These are phyloP conservation scores for Brachionichthys hirsutus DNA, from an alignment of 2,113 vertebrate genomes.

Conservation along the genomic window DNA sequence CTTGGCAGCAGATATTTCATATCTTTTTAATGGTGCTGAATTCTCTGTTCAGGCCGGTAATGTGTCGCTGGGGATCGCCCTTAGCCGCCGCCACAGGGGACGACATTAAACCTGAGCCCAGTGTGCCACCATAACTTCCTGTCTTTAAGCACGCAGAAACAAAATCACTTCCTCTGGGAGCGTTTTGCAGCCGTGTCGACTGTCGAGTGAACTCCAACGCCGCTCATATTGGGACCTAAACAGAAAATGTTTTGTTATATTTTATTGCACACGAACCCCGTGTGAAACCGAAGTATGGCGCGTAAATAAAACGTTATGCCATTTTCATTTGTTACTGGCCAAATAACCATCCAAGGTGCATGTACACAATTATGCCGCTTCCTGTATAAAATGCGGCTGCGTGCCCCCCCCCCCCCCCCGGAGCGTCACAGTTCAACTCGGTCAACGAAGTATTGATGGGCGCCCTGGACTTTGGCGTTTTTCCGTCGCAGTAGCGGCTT, in stretches of 20 bases:
- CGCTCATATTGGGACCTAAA: too few species aligned
- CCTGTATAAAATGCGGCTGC: conserved; percentile 84
- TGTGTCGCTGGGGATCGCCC: conserved; percentile 16
- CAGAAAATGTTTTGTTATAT: conserved; percentile 79
- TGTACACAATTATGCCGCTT: conserved; percentile 87
- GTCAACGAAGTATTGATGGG: conserved; percentile 59
- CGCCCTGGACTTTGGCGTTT: conserved; percentile 1
- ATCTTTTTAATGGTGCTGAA: conserved; percentile 10
- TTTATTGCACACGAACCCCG: conserved; percentile 78
- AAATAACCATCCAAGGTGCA: conserved; percentile 77
- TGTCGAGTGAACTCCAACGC: conserved; percentile 75
- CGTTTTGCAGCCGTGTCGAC: conserved; percentile 73
- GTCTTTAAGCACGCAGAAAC: conserved; percentile 53
- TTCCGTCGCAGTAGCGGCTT: too few species aligned
- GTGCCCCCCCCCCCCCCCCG: conserved; percentile 41
- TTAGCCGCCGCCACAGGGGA: conserved; percentile 15
- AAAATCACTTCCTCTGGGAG: conserved; percentile 73
- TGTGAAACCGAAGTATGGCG: conserved; percentile 73
- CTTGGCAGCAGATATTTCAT: conserved; percentile 23
- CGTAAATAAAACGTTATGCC: conserved; percentile 81
- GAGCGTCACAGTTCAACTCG: conserved; percentile 55
- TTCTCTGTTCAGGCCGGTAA: conserved; percentile 20
- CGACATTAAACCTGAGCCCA: conserved; percentile 38
- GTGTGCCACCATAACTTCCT: conserved; percentile 64
- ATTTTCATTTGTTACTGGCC: conserved; percentile 81